Percentiles rank a stretch among this genome's conserved stretches.
Evolutionary conservation across 2,797 vertebrate species (phyloP).

Genomic region (Rachycentron canadum): DNA sequence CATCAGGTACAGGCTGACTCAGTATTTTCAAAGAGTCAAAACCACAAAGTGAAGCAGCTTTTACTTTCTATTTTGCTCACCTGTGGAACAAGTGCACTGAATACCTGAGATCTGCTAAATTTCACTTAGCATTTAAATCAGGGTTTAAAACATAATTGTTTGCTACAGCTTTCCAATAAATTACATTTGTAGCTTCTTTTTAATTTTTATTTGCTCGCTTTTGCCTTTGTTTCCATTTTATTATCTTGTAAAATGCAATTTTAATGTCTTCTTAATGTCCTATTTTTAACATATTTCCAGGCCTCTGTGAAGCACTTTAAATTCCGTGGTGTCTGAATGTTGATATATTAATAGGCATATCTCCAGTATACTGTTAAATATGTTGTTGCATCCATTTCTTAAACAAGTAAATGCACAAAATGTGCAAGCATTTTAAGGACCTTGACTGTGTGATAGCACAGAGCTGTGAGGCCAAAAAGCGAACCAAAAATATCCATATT

Average conservation of each 20-base stretch:
- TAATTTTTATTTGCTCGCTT: not conserved
- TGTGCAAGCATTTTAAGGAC: conserved; percentile 13
- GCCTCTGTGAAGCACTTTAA: not conserved
- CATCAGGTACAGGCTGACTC: no score
- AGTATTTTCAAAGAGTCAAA: no score
- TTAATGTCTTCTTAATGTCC: not conserved
- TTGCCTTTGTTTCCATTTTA: not conserved
- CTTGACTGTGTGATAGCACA: conserved; percentile 32
- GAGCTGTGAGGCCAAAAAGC: conserved; percentile 4
- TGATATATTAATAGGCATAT: not conserved
- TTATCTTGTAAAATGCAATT: not conserved
- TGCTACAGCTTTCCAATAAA: not conserved
- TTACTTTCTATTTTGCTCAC: not conserved
- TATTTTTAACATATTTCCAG: not conserved
- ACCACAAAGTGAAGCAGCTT: no score
- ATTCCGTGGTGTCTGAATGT: not conserved
- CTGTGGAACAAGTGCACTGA: not conserved
- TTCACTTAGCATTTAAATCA: not conserved
- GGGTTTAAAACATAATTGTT: no score
- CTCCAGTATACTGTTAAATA: not conserved
- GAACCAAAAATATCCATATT: conserved; percentile 41
- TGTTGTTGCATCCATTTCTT: not conserved
- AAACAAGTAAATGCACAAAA: conserved; percentile 14
- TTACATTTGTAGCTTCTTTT: not conserved
- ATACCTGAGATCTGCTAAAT: not conserved